Evolutionary conservation across 2,113 vertebrate species (phyloP).

Genomic region (Eonycteris spelaea): DNA sequence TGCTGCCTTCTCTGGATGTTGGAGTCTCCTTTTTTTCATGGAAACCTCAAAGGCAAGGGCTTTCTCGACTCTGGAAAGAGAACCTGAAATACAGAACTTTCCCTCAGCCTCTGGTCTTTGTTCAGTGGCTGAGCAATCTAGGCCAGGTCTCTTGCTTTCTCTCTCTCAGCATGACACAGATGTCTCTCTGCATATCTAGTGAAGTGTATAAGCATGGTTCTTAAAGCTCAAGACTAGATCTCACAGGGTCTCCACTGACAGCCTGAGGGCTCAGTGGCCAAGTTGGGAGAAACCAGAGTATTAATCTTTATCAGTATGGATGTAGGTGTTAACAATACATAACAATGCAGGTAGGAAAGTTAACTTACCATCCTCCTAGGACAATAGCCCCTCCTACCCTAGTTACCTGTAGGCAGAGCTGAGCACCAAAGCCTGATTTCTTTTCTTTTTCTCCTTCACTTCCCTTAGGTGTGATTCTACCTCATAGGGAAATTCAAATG

Average conservation of each 20-base stretch:
- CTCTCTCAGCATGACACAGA: background rate
- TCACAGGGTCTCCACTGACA: background rate
- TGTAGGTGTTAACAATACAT: background rate
- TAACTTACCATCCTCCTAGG: background rate
- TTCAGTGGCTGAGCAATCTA: accelerated
- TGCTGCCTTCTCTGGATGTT: background rate
- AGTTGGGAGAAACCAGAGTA: background rate
- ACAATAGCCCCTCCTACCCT: background rate
- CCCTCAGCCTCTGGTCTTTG: background rate
- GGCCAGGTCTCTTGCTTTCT: too few species aligned
- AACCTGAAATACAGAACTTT: background rate
- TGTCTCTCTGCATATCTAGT: background rate
- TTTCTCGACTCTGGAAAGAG: background rate
- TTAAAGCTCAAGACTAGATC: too few species aligned
- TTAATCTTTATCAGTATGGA: background rate
- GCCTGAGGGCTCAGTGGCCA: background rate
- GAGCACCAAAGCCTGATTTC: background rate
- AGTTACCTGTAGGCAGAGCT: background rate
- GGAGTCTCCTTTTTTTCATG: background rate
- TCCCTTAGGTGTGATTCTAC: background rate
- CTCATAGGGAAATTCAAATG: background rate
- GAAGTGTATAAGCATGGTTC: background rate
- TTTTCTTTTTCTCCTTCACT: background rate
- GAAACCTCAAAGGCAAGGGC: background rate
- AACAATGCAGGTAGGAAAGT: background rate